Percentiles rank a stretch among this genome's conserved stretches.
phyloP scores from a whole-genome alignment of 2,797 vertebrate genomes.

The Enteromius trimaculatus region DNA sequence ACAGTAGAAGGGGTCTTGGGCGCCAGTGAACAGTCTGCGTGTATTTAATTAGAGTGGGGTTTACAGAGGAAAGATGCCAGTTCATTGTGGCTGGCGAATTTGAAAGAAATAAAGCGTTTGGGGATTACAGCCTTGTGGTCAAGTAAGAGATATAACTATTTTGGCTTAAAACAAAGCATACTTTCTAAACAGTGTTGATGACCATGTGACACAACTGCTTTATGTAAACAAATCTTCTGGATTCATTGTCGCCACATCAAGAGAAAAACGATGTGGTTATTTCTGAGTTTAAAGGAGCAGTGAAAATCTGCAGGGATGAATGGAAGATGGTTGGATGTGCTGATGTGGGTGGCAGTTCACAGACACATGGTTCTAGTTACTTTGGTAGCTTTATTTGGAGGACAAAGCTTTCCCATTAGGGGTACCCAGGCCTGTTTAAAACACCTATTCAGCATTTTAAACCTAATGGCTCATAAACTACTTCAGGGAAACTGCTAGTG shows the following conservation, averaged over 20 bases:
- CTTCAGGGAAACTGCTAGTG: conserved; percentile 7
- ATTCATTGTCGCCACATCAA: conserved; percentile 27
- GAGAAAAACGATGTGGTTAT: background rate
- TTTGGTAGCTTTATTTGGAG: background rate
- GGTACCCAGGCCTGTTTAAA: background rate
- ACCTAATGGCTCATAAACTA: conserved; percentile 30
- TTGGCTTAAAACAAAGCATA: background rate
- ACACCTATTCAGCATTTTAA: conserved; percentile 25
- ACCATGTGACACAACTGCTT: background rate
- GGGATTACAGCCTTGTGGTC: conserved; percentile 62
- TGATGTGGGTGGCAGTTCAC: conserved; percentile 21
- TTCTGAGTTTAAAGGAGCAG: background rate
- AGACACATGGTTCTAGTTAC: conserved; percentile 42
- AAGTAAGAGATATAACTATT: conserved; percentile 37
- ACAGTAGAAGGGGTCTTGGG: conserved; percentile 23
- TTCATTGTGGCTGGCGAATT: conserved; percentile 44
- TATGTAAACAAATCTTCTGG: conserved; percentile 8
- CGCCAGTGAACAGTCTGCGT: conserved; percentile 21
- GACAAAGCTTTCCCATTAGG: conserved; percentile 18
- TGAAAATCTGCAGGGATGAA: conserved; percentile 18
- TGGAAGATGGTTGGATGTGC: background rate
- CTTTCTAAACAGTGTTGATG: background rate
- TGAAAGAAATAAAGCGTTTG: conserved; percentile 52
- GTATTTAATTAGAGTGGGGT: conserved; percentile 56
- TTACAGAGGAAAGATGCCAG: conserved; percentile 14